These are phyloP conservation scores for Drosophila sordidula DNA, from an alignment of 2,888 invertebrate genomes.

Conservation along the genomic window DNA sequence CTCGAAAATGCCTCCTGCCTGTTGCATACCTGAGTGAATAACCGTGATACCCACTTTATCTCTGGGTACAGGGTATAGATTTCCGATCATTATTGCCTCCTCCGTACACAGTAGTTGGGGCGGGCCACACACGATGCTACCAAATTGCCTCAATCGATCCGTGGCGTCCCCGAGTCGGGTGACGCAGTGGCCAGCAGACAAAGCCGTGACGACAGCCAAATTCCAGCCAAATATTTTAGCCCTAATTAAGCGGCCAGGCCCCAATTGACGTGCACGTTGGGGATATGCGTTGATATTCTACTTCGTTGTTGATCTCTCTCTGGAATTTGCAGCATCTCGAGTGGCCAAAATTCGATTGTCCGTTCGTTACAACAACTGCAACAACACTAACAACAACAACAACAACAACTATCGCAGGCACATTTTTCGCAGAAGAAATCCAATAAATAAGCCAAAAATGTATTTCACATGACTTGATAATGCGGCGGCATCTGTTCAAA, in stretches of 20 bases:
- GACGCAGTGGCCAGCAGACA: slow-evolving; percentile 60
- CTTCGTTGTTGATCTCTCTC: slow-evolving; percentile 38
- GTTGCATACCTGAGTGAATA: too few species aligned
- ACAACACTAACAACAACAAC: not conserved
- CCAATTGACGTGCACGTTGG: slow-evolving; percentile 67
- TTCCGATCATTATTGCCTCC: not conserved
- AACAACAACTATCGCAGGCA: slow-evolving; percentile 13
- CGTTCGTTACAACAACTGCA: slow-evolving; percentile 30
- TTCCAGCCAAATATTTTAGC: slow-evolving; percentile 62
- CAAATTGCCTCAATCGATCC: slow-evolving; percentile 20
- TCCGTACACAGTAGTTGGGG: not conserved
- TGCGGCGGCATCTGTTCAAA: slow-evolving; percentile 34
- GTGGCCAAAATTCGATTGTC: slow-evolving; percentile 37
- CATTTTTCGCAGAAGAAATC: not conserved
- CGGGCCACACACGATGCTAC: not conserved
- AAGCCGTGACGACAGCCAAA: slow-evolving; percentile 74
- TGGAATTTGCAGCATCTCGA: slow-evolving; percentile 55
- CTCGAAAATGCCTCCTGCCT: too few species aligned
- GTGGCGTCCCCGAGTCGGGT: slow-evolving; percentile 74
- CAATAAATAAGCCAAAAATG: not conserved
- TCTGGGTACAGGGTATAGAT: not conserved
- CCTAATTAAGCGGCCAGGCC: slow-evolving; percentile 33
- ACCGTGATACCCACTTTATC: too few species aligned
- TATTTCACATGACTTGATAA: slow-evolving; percentile 43
- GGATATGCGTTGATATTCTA: slow-evolving; percentile 46